phyloP scores from a whole-genome alignment of 2,888 invertebrate species.

The Ametastegia equiseti region DNA sequence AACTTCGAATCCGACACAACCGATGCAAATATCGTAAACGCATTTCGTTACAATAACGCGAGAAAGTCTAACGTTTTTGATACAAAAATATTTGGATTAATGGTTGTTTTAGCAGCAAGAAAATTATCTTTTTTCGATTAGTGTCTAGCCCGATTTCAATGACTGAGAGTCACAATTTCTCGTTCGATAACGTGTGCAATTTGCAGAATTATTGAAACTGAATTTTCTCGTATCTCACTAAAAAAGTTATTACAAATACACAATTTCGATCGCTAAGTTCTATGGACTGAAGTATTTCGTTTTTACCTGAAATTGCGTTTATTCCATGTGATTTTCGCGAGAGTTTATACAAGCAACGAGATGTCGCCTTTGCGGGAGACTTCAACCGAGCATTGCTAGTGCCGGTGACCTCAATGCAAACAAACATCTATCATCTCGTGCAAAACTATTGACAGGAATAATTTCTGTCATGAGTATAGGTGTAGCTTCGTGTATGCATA shows the following conservation, averaged over 20 bases:
- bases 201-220: neutral
- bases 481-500: too few relatives aligned
- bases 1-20: too few relatives aligned
- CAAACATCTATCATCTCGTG: conserved; percentile 15
- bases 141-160: neutral
- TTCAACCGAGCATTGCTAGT: conserved; percentile 3
- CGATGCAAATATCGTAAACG: too few relatives aligned
- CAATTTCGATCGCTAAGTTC: neutral
- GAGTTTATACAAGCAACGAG: neutral
- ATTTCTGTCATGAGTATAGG: conserved; percentile 16
- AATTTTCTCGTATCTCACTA: neutral
- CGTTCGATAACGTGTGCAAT: neutral
- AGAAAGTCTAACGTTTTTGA: too few relatives aligned
- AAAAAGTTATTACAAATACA: neutral
- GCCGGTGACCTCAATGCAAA: conserved; percentile 31
- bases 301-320: neutral
- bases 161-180: neutral
- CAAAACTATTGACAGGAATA: conserved; percentile 25
- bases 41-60: too few relatives aligned
- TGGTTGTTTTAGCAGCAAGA: too few relatives aligned
- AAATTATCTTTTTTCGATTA: too few relatives aligned
- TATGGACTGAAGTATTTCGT: neutral
- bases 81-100: too few relatives aligned
- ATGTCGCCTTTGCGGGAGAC: conserved; percentile 25
- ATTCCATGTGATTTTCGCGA: neutral